Conservation (phyloP, 2,113 vertebrate species). For the Daboia siamensis region DNA sequence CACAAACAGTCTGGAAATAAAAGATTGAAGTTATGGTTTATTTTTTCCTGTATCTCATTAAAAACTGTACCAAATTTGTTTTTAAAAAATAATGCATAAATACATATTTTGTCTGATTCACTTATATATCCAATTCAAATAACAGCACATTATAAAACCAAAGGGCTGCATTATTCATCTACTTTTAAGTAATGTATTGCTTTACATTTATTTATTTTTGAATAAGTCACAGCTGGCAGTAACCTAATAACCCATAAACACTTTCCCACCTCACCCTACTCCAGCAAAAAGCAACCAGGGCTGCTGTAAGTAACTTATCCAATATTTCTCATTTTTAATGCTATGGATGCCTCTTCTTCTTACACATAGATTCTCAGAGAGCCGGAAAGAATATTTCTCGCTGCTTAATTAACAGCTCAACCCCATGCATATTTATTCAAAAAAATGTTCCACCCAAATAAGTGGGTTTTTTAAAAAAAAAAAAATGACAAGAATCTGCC, state of each 20-base stretch:
- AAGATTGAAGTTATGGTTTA: conserved; percentile 59
- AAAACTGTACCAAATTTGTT: conserved; percentile 55
- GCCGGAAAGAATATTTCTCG: conserved; percentile 38
- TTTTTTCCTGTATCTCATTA: conserved; percentile 64
- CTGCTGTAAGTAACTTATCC: conserved; percentile 4
- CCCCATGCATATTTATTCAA: background rate
- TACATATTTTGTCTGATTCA: conserved; percentile 68
- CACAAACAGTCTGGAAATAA: conserved; percentile 60
- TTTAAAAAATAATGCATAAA: conserved; percentile 70
- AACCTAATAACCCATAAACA: conserved; percentile 34
- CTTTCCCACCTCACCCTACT: conserved; percentile 17
- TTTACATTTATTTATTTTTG: conserved; percentile 52
- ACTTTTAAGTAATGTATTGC: conserved; percentile 47
- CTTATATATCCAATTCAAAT: conserved; percentile 69
- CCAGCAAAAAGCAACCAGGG: conserved; percentile 14
- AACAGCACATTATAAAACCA: conserved; percentile 56
- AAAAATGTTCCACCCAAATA: conserved; percentile 32
- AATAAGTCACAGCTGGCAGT: conserved; percentile 48
- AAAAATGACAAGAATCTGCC: conserved; percentile 37
- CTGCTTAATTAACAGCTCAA: background rate
- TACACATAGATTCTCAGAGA: conserved; percentile 12
- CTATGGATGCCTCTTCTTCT: conserved; percentile 11
- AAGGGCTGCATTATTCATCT: conserved; percentile 49
- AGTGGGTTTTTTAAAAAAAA: background rate
- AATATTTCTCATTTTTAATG: conserved; percentile 2